A percentile compares a stretch with the other conserved stretches of the same genome.
phyloP scores from a whole-genome alignment of 2,797 vertebrate species.

The Cheirogaleus major region DNA sequence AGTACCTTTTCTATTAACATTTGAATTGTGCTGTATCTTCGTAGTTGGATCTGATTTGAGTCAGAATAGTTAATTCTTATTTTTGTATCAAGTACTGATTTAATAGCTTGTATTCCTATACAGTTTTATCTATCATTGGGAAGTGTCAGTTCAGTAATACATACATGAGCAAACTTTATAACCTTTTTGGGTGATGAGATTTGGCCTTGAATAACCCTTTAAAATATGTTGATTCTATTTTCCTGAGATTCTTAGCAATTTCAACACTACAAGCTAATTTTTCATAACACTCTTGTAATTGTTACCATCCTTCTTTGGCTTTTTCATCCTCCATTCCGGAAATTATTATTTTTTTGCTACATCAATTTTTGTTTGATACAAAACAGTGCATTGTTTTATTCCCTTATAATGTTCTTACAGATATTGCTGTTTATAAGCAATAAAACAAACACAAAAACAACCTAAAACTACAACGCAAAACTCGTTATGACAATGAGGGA shows the following conservation, averaged over 20 bases:
- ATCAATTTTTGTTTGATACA: neutral
- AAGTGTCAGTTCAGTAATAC: neutral
- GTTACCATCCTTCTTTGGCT: neutral
- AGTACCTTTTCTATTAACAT: neutral
- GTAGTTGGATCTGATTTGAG: neutral
- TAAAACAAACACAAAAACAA: neutral
- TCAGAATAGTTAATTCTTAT: neutral
- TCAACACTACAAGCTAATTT: neutral
- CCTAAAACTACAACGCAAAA: neutral
- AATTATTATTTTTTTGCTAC: conserved; percentile 3
- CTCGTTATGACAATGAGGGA: neutral
- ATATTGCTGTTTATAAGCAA: neutral
- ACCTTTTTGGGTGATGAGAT: neutral
- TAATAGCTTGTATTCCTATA: neutral
- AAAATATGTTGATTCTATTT: neutral
- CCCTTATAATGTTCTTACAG: neutral
- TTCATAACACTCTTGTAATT: neutral
- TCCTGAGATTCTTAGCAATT: neutral
- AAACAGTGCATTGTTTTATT: neutral
- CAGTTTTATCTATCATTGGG: neutral
- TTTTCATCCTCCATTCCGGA: neutral
- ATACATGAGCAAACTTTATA: neutral
- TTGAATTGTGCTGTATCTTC: neutral
- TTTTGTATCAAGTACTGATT: neutral
- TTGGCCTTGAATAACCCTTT: neutral